phyloP scores from a whole-genome alignment of 1,140 invertebrate species.

The Micrasema minimum region DNA sequence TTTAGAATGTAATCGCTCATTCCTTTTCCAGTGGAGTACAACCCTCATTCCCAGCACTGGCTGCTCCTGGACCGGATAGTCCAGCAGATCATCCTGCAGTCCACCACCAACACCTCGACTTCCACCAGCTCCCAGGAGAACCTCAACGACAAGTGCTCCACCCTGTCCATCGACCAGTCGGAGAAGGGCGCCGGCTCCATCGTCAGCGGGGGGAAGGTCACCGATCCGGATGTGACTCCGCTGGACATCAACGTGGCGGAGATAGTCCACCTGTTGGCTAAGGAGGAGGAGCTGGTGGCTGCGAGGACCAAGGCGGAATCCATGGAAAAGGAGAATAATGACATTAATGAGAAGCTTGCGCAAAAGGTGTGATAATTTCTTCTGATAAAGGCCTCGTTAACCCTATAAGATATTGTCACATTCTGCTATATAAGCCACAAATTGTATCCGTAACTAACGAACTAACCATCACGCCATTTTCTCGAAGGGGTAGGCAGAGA shows the following conservation, averaged over 20 bases:
- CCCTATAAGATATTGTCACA: too few relatives aligned
- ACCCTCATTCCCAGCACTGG: conserved; percentile 90
- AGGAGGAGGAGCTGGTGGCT: conserved; percentile 92
- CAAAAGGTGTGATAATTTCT: conserved; percentile 72
- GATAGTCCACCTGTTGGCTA: conserved; percentile 89
- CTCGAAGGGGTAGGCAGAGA: too few relatives aligned
- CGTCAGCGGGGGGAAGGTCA: conserved; percentile 58
- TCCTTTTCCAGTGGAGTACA: conserved; percentile 64
- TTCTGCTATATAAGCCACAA: too few relatives aligned
- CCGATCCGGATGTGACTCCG: conserved; percentile 86
- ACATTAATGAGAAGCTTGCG: conserved; percentile 84
- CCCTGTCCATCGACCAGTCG: conserved; percentile 49
- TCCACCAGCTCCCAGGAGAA: conserved; percentile 56
- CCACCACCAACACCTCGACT: conserved; percentile 63
- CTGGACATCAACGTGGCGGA: conserved; percentile 92
- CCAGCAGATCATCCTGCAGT: conserved; percentile 96
- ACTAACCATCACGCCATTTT: too few relatives aligned
- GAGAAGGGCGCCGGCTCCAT: conserved; percentile 49
- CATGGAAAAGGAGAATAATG: conserved; percentile 88
- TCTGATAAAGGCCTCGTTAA: background rate
- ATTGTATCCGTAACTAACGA: too few relatives aligned
- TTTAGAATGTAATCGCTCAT: too few relatives aligned
- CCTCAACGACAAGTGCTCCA: conserved; percentile 48
- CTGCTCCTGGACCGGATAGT: conserved; percentile 92
- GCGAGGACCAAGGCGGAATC: conserved; percentile 88